phyloP scores from a whole-genome alignment of 2,888 invertebrate species.

The Xanthia icteritia region DNA sequence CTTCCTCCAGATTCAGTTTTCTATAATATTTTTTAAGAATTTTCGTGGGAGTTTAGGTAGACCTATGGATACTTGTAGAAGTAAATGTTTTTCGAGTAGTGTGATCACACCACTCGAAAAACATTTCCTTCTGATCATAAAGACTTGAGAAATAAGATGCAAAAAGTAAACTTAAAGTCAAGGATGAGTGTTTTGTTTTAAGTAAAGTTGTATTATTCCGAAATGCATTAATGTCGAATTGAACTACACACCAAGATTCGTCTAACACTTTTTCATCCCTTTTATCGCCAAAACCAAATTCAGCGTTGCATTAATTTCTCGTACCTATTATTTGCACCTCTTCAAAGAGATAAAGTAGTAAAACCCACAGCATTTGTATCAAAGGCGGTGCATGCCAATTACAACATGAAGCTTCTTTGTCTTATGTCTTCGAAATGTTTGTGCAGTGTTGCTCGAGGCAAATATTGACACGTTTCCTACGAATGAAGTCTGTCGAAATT shows the following conservation, averaged over 20 bases:
- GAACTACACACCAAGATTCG: neutral
- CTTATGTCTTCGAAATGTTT: slow-evolving; percentile 67
- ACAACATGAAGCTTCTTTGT: slow-evolving; percentile 74
- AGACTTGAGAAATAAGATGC: neutral
- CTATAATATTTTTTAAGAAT: neutral
- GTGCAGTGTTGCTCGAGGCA: slow-evolving; percentile 66
- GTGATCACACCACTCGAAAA: no score
- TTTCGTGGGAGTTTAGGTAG: neutral
- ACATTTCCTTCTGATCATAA: no score
- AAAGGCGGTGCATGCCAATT: slow-evolving; percentile 76
- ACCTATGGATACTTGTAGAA: neutral
- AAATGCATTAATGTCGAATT: neutral
- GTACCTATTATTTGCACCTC: slow-evolving; percentile 46
- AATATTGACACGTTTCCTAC: slow-evolving; percentile 79
- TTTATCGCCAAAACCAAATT: slow-evolving; percentile 13
- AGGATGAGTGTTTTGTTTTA: neutral
- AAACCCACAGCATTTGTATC: slow-evolving; percentile 55
- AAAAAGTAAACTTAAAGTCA: neutral
- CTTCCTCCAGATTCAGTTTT: neutral
- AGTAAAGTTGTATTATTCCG: neutral
- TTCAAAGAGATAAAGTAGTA: slow-evolving; percentile 39
- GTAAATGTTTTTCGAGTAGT: neutral
- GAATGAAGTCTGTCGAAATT: slow-evolving; percentile 39
- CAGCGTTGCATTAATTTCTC: slow-evolving; percentile 38
- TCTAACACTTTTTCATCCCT: neutral